Conservation (phyloP, 2,888 invertebrate genomes). For the Eurois occulta region DNA sequence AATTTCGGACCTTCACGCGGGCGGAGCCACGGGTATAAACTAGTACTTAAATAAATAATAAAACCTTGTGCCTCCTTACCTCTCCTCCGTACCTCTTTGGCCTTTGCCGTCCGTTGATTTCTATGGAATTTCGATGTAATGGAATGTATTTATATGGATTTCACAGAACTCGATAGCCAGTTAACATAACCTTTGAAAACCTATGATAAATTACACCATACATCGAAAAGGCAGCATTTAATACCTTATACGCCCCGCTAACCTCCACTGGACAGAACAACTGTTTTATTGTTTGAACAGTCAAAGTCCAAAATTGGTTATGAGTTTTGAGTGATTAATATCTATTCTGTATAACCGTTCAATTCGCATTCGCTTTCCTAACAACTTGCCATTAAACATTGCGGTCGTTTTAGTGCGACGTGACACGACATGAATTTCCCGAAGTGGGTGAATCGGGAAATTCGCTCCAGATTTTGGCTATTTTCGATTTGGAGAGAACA, state of each 20-base stretch:
- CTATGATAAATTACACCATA: neutral
- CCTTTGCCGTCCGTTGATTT: neutral
- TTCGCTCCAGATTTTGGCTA: slow-evolving; percentile 16
- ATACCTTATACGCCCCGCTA: neutral
- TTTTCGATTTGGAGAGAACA: slow-evolving; percentile 12
- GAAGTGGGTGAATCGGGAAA: slow-evolving; percentile 2
- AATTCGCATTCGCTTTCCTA: neutral
- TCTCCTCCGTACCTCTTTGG: neutral
- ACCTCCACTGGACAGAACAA: no score
- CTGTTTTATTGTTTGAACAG: neutral
- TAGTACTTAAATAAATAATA: neutral
- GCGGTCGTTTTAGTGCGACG: neutral
- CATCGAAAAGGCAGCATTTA: neutral
- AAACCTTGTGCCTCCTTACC: neutral
- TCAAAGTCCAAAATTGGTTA: neutral
- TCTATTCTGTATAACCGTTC: slow-evolving; percentile 6
- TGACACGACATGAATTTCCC: slow-evolving; percentile 16
- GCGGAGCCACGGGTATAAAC: no score
- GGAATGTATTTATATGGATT: no score
- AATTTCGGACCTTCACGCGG: no score
- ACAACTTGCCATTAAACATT: slow-evolving; percentile 11
- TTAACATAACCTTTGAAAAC: neutral
- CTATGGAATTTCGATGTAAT: neutral
- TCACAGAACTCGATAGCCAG: neutral
- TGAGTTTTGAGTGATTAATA: neutral